Evolutionary conservation across 2,113 vertebrate species (phyloP).

Genomic region (Lanius ludovicianus): DNA sequence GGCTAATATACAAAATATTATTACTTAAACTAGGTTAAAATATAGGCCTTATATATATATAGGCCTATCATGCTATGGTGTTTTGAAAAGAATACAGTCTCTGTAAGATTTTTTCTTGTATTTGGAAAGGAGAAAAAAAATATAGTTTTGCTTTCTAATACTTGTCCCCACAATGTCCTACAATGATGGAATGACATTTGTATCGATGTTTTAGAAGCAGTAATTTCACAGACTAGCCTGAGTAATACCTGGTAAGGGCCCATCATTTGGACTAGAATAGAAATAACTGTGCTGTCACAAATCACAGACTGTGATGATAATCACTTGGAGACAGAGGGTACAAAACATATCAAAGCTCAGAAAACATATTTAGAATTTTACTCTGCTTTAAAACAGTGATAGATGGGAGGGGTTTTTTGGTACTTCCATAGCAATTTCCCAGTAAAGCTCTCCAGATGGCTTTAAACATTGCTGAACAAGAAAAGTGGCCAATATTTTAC

Average conservation of each 20-base stretch:
- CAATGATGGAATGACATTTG: background rate
- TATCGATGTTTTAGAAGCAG: background rate
- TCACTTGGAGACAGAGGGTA: background rate
- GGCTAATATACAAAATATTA: background rate
- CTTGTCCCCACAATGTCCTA: background rate
- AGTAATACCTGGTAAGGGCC: background rate
- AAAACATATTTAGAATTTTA: background rate
- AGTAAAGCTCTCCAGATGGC: background rate
- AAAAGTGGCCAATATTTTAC: background rate
- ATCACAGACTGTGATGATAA: background rate
- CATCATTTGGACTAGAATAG: background rate
- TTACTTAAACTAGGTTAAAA: background rate
- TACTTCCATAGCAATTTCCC: background rate
- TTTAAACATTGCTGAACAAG: background rate
- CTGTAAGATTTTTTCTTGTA: background rate
- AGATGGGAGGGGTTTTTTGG: background rate
- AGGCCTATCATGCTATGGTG: background rate
- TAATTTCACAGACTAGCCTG: background rate
- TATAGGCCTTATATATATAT: background rate
- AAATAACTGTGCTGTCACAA: background rate
- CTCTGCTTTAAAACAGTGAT: background rate
- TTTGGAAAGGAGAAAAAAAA: background rate
- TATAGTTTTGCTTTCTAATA: background rate
- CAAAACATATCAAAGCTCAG: background rate
- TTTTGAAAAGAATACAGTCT: background rate